These are phyloP conservation scores for Ostrea denselamellosa DNA, from an alignment of 1,140 invertebrate species.

Conservation along the genomic window DNA sequence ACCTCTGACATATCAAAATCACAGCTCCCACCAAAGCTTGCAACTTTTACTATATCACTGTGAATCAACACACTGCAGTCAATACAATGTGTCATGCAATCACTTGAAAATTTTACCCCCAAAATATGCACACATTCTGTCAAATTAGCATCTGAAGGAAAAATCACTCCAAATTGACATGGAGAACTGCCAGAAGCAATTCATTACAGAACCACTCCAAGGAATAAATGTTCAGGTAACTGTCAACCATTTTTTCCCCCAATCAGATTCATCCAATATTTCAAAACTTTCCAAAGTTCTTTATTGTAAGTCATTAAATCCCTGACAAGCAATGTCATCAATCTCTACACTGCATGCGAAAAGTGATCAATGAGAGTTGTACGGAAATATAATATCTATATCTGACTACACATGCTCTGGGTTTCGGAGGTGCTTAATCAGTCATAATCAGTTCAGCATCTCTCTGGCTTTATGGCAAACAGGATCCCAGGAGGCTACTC, in stretches of 20 bases:
- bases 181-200: neutral
- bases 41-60: neutral
- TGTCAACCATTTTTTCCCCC: neutral
- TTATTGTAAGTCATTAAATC: neutral
- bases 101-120: conserved; percentile 28
- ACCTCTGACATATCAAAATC: neutral
- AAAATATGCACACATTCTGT: conserved; percentile 34
- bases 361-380: conserved; percentile 33
- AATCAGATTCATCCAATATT: conserved; percentile 12
- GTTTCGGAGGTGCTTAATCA: conserved; percentile 36
- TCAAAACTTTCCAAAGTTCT: neutral
- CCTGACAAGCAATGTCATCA: conserved; percentile 26
- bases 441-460: conserved; percentile 35
- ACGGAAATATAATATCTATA: conserved; percentile 29
- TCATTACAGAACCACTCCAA: conserved; percentile 1
- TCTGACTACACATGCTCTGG: conserved; percentile 36
- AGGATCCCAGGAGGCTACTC: conserved; percentile 30
- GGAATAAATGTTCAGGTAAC: neutral
- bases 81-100: conserved; percentile 29
- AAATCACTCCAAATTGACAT: conserved; percentile 30
- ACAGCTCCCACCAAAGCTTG: neutral
- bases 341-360: conserved; percentile 10
- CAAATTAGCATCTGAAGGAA: conserved; percentile 16
- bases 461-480: conserved; percentile 24
- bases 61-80: conserved; percentile 7